Evolutionary conservation across 2,113 vertebrate genomes (phyloP).

Genomic region (Tenebrosternarchus preto): DNA sequence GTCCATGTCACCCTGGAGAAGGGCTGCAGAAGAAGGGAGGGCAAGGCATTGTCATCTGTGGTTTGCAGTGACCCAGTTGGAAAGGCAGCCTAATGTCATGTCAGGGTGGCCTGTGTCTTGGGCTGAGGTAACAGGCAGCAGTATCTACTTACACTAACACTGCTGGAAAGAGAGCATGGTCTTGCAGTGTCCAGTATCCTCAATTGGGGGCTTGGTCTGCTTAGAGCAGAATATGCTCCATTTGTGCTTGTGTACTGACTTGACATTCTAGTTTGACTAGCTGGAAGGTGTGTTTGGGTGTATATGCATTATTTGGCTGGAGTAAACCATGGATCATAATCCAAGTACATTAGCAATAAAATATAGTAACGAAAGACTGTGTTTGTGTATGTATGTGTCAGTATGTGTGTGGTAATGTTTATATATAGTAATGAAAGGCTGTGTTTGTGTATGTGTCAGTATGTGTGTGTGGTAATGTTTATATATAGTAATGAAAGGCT

Average conservation of each 20-base stretch:
- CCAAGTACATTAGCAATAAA: too few species aligned
- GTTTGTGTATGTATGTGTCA: too few species aligned
- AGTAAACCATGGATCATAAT: too few species aligned
- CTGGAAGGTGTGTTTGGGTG: neutral
- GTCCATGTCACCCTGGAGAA: neutral
- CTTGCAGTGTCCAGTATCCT: too few species aligned
- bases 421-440: too few species aligned
- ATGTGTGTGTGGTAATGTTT: too few species aligned
- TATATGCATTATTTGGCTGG: neutral
- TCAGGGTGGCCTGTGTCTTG: neutral
- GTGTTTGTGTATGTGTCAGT: too few species aligned
- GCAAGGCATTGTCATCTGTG: neutral
- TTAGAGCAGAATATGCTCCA: neutral
- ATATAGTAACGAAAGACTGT: too few species aligned
- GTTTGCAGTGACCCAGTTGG: neutral
- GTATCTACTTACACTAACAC: neutral
- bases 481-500: too few species aligned
- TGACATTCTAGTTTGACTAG: neutral
- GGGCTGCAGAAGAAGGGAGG: neutral
- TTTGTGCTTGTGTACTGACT: neutral
- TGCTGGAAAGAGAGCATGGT: neutral
- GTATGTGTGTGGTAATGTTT: too few species aligned
- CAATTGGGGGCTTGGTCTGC: neutral
- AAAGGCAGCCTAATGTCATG: neutral
- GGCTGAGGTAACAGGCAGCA: neutral